Evolutionary conservation across 2,113 vertebrate species (phyloP).

Genomic region (Chitala chitala): DNA sequence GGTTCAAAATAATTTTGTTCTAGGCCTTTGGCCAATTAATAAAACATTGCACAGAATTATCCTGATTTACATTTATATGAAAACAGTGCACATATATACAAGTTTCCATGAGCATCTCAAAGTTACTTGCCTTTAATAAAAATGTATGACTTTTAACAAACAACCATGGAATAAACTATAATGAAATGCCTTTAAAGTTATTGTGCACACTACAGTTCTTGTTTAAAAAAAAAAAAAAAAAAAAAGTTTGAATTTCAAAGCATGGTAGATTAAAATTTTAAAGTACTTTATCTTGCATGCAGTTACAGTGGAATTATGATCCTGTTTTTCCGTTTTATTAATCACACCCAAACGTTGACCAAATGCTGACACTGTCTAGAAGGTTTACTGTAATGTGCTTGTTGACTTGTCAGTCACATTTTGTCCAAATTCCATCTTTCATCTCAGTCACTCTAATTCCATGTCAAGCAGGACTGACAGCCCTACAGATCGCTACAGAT

Average conservation of each 20-base stretch:
- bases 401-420: not conserved
- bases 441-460: not conserved
- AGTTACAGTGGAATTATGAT: not conserved
- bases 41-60: too few species aligned
- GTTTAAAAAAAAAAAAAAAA: not conserved
- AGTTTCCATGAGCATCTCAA: too few species aligned
- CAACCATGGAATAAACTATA: not conserved
- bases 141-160: not conserved
- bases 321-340: constrained; percentile 15
- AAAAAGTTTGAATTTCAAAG: constrained; percentile 12
- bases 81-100: too few species aligned
- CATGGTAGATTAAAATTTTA: not conserved
- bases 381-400: constrained; percentile 5
- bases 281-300: constrained; percentile 7
- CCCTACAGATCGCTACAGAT: not conserved
- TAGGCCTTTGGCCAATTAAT: too few species aligned
- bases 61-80: too few species aligned
- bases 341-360: not conserved
- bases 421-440: not conserved
- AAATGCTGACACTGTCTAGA: not conserved
- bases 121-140: not conserved
- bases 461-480: not conserved
- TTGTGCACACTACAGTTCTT: not conserved
- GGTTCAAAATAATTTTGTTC: too few species aligned
- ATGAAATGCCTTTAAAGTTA: constrained; percentile 5